Conservation (phyloP, 1,140 invertebrate genomes). For the Euura lappo region DNA sequence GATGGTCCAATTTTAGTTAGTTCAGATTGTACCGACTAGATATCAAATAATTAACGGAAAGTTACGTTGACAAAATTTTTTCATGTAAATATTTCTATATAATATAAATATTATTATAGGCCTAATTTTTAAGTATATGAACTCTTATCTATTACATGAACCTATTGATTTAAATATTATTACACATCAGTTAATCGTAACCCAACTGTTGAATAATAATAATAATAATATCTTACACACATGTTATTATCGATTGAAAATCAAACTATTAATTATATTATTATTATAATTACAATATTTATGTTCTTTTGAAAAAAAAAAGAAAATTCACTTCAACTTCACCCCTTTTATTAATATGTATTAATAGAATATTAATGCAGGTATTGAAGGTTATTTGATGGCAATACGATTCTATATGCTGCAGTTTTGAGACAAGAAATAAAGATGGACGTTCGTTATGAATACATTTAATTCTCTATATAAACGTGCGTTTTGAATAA, state of each 20-base stretch:
- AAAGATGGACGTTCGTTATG: too few relatives aligned
- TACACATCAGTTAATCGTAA: background rate
- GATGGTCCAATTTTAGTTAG: slow-evolving; percentile 33
- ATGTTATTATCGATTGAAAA: too few relatives aligned
- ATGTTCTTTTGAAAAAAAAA: background rate
- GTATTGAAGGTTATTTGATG: background rate
- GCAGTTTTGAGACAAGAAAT: too few relatives aligned
- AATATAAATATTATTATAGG: slow-evolving; percentile 38
- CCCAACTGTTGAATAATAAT: background rate
- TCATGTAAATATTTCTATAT: slow-evolving; percentile 54
- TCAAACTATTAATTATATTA: background rate
- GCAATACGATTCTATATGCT: background rate
- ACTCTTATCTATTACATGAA: background rate
- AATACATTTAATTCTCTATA: too few relatives aligned
- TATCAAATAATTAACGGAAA: slow-evolving; percentile 42
- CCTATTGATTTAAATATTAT: background rate
- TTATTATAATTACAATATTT: background rate
- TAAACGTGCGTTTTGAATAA: too few relatives aligned
- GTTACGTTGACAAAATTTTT: slow-evolving; percentile 49
- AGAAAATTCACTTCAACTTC: too few relatives aligned
- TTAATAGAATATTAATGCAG: background rate
- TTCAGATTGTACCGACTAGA: slow-evolving; percentile 18
- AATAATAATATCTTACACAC: too few relatives aligned
- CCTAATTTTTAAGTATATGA: slow-evolving; percentile 48
- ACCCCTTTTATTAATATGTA: background rate